Conservation (phyloP, 2,113 vertebrate genomes). For the Carassius auratus region DNA sequence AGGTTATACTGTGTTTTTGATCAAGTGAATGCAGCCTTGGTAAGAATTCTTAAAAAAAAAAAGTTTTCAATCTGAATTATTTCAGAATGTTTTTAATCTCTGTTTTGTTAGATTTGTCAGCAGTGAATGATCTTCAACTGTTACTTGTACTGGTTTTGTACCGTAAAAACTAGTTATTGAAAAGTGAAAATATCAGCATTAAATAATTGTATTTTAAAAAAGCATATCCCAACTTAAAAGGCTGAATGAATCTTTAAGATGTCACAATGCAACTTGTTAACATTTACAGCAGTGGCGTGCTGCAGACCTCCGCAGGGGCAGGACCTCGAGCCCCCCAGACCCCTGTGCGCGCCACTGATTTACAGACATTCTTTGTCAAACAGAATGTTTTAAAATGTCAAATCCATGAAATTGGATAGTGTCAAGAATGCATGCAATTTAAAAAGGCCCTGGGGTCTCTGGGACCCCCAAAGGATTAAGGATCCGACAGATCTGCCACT, state of each 20-base stretch:
- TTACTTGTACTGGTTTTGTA: background rate
- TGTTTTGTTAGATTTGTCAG: background rate
- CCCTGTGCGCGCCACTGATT: background rate
- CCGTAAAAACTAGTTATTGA: background rate
- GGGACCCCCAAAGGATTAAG: background rate
- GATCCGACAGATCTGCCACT: background rate
- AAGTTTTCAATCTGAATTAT: background rate
- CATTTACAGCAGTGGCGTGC: no score
- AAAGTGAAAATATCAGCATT: background rate
- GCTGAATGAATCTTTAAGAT: background rate
- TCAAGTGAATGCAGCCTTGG: background rate
- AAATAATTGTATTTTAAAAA: background rate
- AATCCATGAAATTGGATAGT: background rate
- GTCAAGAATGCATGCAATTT: background rate
- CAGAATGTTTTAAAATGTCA: background rate
- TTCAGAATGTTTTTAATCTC: background rate
- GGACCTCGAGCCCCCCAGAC: no score
- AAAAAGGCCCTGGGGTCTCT: constrained; percentile 1
- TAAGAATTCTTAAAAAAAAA: background rate
- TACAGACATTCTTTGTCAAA: background rate
- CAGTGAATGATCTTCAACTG: background rate
- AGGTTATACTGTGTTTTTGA: background rate
- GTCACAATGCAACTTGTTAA: background rate
- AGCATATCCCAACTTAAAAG: background rate
- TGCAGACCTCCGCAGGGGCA: no score